Conservation (phyloP, 1,140 invertebrate genomes). For the Riptortus pedestris region DNA sequence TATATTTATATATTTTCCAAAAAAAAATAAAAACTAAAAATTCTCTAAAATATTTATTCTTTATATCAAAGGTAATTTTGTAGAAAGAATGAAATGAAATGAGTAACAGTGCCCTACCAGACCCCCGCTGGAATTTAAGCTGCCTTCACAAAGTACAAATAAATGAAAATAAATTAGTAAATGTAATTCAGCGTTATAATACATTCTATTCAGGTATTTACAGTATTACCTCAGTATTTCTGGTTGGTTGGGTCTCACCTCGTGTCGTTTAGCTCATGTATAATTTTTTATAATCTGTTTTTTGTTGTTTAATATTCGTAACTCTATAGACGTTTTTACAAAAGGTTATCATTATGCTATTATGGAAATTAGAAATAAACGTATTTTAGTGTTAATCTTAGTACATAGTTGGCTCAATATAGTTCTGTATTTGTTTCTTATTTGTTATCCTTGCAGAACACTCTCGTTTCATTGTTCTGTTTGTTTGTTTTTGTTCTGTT, state of each 20-base stretch:
- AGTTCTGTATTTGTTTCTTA: conserved; percentile 22
- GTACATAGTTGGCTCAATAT: conserved; percentile 25
- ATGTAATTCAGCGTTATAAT: not conserved
- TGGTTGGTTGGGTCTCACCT: conserved; percentile 5
- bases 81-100: not conserved
- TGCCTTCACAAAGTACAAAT: conserved; percentile 29
- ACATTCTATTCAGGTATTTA: conserved; percentile 18
- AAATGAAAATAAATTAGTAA: conserved; percentile 21
- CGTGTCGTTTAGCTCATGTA: conserved; percentile 20
- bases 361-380: conserved; percentile 23
- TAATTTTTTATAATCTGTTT: conserved; percentile 21
- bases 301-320: conserved; percentile 18
- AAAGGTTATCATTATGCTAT: conserved; percentile 19
- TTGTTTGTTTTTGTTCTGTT: conserved; percentile 3
- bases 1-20: conserved; percentile 9
- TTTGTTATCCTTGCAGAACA: conserved; percentile 11
- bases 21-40: not conserved
- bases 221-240: conserved; percentile 22
- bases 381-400: conserved; percentile 26
- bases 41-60: conserved; percentile 10
- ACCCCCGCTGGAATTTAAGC: conserved; percentile 24
- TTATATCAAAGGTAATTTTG: conserved; percentile 9
- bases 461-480: not conserved
- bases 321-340: conserved; percentile 15
- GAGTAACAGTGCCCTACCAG: not conserved